phyloP scores from a whole-genome alignment of 2,113 vertebrate genomes.

The Apodemus sylvaticus region DNA sequence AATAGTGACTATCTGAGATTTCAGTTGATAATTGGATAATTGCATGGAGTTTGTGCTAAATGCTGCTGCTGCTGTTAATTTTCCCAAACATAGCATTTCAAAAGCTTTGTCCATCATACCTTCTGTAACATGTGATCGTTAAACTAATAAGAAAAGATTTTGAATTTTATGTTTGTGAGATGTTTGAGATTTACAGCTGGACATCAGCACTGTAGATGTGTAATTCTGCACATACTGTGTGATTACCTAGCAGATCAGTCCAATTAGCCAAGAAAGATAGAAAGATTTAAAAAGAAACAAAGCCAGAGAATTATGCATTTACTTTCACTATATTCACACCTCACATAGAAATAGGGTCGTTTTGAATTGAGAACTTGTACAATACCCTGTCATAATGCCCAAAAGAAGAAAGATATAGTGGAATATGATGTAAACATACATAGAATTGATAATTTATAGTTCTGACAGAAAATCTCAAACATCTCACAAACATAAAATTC shows the following conservation, averaged over 20 bases:
- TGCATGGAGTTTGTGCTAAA: background rate
- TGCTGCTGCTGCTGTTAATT: background rate
- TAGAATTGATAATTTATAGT: background rate
- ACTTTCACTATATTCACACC: background rate
- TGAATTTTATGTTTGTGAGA: conserved; percentile 22
- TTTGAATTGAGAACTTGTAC: background rate
- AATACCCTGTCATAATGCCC: background rate
- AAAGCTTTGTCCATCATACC: background rate
- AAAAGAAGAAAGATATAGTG: background rate
- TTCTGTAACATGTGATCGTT: background rate
- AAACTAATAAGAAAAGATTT: background rate
- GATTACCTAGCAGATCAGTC: background rate
- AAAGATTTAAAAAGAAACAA: conserved; percentile 5
- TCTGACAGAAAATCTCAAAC: background rate
- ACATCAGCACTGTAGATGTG: background rate
- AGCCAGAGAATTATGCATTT: background rate
- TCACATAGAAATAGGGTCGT: background rate
- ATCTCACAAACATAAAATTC: conserved; percentile 12
- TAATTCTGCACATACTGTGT: background rate
- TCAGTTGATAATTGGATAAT: background rate
- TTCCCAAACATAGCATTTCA: background rate
- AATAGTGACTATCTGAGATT: background rate
- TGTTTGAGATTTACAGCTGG: background rate
- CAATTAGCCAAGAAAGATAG: background rate
- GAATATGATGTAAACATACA: background rate